A percentile compares a stretch with the other conserved stretches of the same genome.
phyloP scores from a whole-genome alignment of 1,140 invertebrate species.

The Nautilus pompilius region DNA sequence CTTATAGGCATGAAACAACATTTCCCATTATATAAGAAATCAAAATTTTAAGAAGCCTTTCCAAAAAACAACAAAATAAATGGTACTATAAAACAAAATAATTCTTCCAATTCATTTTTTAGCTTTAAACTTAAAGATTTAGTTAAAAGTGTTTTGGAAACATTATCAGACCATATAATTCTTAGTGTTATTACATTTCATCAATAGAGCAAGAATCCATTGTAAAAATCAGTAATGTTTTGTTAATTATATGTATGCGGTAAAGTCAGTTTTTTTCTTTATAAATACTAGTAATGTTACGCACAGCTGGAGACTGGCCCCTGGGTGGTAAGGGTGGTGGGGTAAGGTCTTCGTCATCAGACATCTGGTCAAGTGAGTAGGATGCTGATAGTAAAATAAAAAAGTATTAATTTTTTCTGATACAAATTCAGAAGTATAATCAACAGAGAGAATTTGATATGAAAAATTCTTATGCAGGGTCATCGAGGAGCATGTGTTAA shows the following conservation, averaged over 20 bases:
- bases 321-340: constrained; percentile 14
- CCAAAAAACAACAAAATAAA: too few relatives aligned
- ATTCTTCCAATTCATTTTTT: too few relatives aligned
- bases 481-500: too few relatives aligned
- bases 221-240: background rate
- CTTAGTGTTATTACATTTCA: background rate
- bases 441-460: background rate
- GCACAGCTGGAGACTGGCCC: constrained; percentile 9
- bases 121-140: too few relatives aligned
- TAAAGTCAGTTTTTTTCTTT: background rate
- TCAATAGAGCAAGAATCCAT: background rate
- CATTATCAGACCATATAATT: background rate
- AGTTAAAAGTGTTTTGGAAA: too few relatives aligned
- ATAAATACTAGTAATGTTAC: background rate
- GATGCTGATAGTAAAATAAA: constrained; percentile 18
- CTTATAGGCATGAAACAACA: too few relatives aligned
- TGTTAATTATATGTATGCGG: background rate
- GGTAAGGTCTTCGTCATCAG: constrained; percentile 50
- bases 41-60: too few relatives aligned
- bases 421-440: background rate
- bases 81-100: too few relatives aligned
- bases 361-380: constrained; percentile 52
- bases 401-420: constrained; percentile 1
- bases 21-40: too few relatives aligned
- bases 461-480: too few relatives aligned